Conservation (phyloP, 1,140 invertebrate species). For the Drosophila tsacasi region DNA sequence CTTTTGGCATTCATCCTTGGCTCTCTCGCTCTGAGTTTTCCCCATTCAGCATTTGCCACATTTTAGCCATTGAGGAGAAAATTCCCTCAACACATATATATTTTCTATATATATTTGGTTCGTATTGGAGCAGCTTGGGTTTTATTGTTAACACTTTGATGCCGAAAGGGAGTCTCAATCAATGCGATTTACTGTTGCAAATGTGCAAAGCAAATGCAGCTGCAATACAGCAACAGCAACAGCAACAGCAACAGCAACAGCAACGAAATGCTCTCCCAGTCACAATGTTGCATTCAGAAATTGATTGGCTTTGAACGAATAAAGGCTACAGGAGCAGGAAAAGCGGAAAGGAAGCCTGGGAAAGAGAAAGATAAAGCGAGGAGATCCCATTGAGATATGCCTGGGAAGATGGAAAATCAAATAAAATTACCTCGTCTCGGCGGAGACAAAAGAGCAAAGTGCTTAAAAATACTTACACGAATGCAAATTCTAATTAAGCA, state of each 20-base stretch:
- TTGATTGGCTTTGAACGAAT: constrained; percentile 41
- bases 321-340: not conserved
- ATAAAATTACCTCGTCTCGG: constrained; percentile 17
- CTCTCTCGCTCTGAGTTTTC: not conserved
- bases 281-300: constrained; percentile 65
- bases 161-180: constrained; percentile 23
- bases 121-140: constrained; percentile 29
- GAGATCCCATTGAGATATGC: constrained; percentile 17
- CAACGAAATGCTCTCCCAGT: constrained; percentile 38
- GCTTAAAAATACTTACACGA: constrained; percentile 37
- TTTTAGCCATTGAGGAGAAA: constrained; percentile 18
- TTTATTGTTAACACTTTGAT: constrained; percentile 58
- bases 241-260: not conserved
- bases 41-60: constrained; percentile 23
- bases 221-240: not conserved
- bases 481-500: constrained; percentile 52
- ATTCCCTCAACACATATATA: not conserved
- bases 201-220: constrained; percentile 31
- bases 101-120: not conserved
- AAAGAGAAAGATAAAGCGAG: not conserved
- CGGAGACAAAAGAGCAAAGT: not conserved
- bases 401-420: constrained; percentile 35
- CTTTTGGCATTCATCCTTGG: constrained; percentile 3
- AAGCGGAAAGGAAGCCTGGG: not conserved
- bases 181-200: constrained; percentile 49